A percentile compares a stretch with the other conserved stretches of the same genome.
Conservation (phyloP, 2,888 invertebrate species). For the Nephrotoma flavescens region DNA sequence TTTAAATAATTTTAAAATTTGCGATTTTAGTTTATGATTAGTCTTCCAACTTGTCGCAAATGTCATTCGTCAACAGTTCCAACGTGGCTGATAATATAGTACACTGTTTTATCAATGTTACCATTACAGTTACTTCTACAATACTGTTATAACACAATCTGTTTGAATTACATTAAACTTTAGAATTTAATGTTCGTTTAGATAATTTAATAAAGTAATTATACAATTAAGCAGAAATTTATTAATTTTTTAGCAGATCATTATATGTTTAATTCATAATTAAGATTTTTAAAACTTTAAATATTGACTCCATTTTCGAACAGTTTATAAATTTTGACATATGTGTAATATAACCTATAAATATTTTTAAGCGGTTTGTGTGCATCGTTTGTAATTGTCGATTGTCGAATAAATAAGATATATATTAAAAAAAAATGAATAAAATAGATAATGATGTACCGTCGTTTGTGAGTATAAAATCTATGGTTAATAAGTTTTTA, state of each 20-base stretch:
- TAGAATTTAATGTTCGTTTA: not conserved
- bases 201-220: not conserved
- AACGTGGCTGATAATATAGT: slow-evolving; percentile 5
- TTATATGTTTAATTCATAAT: not conserved
- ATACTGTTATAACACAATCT: not conserved
- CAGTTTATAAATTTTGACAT: not conserved
- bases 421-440: not conserved
- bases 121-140: not conserved
- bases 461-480: not conserved
- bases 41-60: not conserved
- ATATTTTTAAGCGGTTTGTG: not conserved
- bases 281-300: not conserved
- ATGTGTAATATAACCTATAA: not conserved
- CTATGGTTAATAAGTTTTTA: not conserved
- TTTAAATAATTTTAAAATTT: not conserved
- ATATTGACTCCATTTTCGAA: not conserved
- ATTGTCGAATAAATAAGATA: not conserved
- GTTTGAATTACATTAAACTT: not conserved
- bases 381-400: not conserved
- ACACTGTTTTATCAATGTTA: not conserved
- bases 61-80: slow-evolving; percentile 5
- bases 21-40: not conserved
- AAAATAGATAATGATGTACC: not conserved
- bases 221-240: not conserved
- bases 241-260: not conserved